phyloP scores from a whole-genome alignment of 2,888 invertebrate species.

The Tridacna gigas region DNA sequence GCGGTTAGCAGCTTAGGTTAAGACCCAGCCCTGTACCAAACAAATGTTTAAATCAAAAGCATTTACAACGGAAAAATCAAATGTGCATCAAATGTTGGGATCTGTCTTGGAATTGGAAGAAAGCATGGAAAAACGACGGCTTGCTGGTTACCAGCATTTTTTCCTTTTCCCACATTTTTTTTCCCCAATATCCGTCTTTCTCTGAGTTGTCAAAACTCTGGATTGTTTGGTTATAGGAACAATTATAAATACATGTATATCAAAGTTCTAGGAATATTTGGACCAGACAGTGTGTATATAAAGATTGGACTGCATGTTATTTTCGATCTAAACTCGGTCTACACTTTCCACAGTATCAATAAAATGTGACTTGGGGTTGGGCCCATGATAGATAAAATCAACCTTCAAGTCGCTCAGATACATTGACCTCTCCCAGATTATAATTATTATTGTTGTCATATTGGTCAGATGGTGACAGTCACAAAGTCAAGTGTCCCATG shows the following conservation, averaged over 20 bases:
- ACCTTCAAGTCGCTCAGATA: too few relatives aligned
- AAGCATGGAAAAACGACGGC: not conserved
- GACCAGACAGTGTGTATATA: not conserved
- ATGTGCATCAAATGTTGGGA: not conserved
- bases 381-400: too few relatives aligned
- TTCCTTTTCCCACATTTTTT: not conserved
- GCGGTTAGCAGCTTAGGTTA: too few relatives aligned
- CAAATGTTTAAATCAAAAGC: too few relatives aligned
- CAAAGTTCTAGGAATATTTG: not conserved
- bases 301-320: not conserved
- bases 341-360: not conserved
- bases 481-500: not conserved
- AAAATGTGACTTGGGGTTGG: not conserved
- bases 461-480: not conserved
- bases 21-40: too few relatives aligned
- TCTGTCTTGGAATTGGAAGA: not conserved
- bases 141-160: not conserved
- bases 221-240: not conserved
- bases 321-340: not conserved
- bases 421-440: not conserved
- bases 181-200: not conserved
- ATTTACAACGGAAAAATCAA: too few relatives aligned
- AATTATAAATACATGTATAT: not conserved
- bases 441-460: not conserved
- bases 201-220: not conserved